Conservation (phyloP, 2,888 invertebrate genomes). For the Agonum fuliginosum region DNA sequence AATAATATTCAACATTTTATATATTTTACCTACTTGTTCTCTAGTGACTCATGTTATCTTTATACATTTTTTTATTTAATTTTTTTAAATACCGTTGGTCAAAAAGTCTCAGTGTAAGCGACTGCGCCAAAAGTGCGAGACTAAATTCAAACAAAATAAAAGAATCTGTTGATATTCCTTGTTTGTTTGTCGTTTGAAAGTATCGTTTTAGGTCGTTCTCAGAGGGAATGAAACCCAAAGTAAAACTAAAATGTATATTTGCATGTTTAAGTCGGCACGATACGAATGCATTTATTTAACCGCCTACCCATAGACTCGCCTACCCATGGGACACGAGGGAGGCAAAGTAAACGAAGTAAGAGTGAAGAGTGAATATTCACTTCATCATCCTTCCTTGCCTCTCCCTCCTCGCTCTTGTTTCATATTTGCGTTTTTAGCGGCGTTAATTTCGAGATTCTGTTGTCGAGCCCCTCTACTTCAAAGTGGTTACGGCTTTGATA, state of each 20-base stretch:
- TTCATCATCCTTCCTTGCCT: no score
- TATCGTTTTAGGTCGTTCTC: neutral
- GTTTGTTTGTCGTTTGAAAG: neutral
- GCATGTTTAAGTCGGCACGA: conserved; percentile 13
- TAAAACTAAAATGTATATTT: conserved; percentile 28
- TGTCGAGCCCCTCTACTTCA: conserved; percentile 39
- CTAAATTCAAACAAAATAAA: neutral
- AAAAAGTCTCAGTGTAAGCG: no score
- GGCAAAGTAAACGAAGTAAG: neutral
- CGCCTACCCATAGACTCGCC: no score
- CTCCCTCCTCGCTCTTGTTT: neutral
- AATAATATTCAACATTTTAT: no score
- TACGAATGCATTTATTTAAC: conserved; percentile 21
- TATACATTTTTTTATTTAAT: no score
- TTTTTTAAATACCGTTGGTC: no score
- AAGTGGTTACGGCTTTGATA: conserved; percentile 54
- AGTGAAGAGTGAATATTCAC: neutral
- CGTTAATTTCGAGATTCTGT: conserved; percentile 24
- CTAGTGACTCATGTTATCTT: no score
- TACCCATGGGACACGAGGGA: no score
- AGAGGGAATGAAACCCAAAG: neutral
- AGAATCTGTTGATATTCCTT: no score
- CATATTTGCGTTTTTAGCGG: conserved; percentile 41
- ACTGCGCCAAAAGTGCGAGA: neutral
- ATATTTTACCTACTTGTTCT: no score